Percentiles rank a stretch among this genome's conserved stretches.
Conservation (phyloP, 2,888 invertebrate species). For the Allacma fusca region DNA sequence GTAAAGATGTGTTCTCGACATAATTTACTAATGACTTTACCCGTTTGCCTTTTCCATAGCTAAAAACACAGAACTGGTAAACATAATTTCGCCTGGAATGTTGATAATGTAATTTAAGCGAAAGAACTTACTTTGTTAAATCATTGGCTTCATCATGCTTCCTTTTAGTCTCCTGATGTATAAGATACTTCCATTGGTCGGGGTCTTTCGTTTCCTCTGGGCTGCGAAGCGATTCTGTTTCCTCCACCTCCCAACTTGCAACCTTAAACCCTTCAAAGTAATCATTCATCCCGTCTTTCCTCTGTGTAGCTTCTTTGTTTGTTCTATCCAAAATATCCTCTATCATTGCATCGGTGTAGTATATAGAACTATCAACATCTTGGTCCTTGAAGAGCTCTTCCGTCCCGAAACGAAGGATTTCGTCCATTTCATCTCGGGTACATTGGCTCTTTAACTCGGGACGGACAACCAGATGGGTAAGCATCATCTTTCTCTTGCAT, state of each 20-base stretch:
- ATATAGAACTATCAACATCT: slow-evolving; percentile 55
- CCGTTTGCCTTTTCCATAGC: too few species aligned
- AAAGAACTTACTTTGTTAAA: too few species aligned
- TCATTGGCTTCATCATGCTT: too few species aligned
- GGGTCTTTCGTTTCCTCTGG: too few species aligned
- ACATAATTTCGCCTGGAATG: too few species aligned
- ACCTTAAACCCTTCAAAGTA: not conserved
- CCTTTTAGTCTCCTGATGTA: too few species aligned
- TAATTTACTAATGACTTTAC: too few species aligned
- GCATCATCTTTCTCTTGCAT: slow-evolving; percentile 72
- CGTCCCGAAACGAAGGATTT: slow-evolving; percentile 71
- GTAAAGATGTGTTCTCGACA: too few species aligned
- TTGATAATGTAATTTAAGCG: too few species aligned
- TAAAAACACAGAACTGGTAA: too few species aligned
- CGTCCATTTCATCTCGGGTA: slow-evolving; percentile 71
- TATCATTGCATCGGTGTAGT: not conserved
- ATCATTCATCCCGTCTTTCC: not conserved
- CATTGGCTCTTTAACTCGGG: slow-evolving; percentile 66
- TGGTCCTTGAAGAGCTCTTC: slow-evolving; percentile 71
- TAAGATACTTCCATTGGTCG: too few species aligned
- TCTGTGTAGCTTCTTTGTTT: not conserved
- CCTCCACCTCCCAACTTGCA: not conserved
- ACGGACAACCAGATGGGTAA: slow-evolving; percentile 70
- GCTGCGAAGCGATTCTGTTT: too few species aligned
- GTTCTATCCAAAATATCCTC: not conserved